Evolutionary conservation across 2,797 vertebrate genomes (phyloP).

Genomic region (Chelon auratus): DNA sequence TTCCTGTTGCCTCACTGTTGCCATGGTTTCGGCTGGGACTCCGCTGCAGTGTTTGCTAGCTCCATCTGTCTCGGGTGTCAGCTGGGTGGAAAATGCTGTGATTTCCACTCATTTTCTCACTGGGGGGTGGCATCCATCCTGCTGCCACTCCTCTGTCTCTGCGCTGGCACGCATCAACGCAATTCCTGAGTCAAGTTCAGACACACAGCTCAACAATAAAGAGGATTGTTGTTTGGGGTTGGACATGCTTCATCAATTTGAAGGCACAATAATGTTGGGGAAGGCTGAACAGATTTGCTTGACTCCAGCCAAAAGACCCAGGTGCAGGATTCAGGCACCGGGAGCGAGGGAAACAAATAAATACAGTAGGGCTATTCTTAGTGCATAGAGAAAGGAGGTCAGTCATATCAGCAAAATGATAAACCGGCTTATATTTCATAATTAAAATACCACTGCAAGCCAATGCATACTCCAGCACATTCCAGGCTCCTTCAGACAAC

Average conservation of each 20-base stretch:
- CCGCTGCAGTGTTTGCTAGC: slow-evolving; percentile 64
- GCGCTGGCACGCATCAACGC: slow-evolving; percentile 60
- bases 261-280: slow-evolving; percentile 53
- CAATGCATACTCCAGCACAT: slow-evolving; percentile 17
- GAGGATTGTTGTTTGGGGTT: slow-evolving; percentile 52
- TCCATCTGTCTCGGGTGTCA: slow-evolving; percentile 80
- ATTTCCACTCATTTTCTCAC: slow-evolving; percentile 77
- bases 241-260: slow-evolving; percentile 60
- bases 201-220: slow-evolving; percentile 47
- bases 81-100: slow-evolving; percentile 70
- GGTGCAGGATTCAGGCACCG: slow-evolving; percentile 40
- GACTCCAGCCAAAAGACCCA: slow-evolving; percentile 62
- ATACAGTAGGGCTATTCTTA: slow-evolving; percentile 37
- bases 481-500: slow-evolving; percentile 5
- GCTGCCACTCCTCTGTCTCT: slow-evolving; percentile 59
- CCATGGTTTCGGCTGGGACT: slow-evolving; percentile 73
- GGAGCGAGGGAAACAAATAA: slow-evolving; percentile 43
- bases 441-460: slow-evolving; percentile 19
- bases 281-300: slow-evolving; percentile 55
- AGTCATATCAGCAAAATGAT: slow-evolving; percentile 35
- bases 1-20: slow-evolving; percentile 75
- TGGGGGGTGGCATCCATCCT: slow-evolving; percentile 65
- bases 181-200: slow-evolving; percentile 50
- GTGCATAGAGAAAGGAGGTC: slow-evolving; percentile 48
- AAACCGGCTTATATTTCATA: slow-evolving; percentile 41